A percentile compares a stretch with the other conserved stretches of the same genome.
These are phyloP conservation scores for Clistopyga incitator DNA, from an alignment of 2,888 invertebrate species.

Conservation along the genomic window DNA sequence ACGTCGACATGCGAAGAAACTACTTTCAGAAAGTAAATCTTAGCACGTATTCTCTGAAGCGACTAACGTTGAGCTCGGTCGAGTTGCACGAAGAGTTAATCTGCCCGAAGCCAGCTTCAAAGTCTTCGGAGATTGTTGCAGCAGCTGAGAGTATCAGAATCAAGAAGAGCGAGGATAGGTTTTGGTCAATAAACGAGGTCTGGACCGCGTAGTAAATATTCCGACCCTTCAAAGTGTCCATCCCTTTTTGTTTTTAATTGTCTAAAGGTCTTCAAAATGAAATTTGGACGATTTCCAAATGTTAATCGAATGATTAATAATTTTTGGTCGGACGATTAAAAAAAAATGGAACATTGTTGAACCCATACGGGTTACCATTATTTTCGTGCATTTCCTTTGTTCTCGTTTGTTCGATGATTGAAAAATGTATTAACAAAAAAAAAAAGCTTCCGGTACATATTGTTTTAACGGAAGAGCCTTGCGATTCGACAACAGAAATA, in stretches of 20 bases:
- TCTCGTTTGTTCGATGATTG: background rate
- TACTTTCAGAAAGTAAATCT: slow-evolving; percentile 39
- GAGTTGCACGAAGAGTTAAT: slow-evolving; percentile 48
- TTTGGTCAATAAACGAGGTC: slow-evolving; percentile 18
- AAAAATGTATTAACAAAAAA: slow-evolving; percentile 15
- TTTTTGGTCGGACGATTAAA: no score
- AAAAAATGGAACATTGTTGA: background rate
- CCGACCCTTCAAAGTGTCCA: no score
- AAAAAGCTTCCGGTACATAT: background rate
- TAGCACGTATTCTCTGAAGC: slow-evolving; percentile 43
- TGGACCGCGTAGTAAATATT: slow-evolving; percentile 16
- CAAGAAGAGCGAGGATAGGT: slow-evolving; percentile 32
- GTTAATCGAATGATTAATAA: no score
- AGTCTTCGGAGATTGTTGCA: slow-evolving; percentile 45
- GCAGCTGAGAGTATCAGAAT: slow-evolving; percentile 7
- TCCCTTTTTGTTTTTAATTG: no score
- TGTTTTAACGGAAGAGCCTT: background rate
- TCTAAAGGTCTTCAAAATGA: no score
- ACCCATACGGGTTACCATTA: background rate
- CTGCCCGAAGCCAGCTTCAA: slow-evolving; percentile 40
- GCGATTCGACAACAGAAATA: background rate
- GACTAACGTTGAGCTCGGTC: slow-evolving; percentile 25
- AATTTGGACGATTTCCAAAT: no score
- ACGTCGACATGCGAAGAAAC: background rate
- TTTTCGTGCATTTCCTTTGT: background rate